phyloP scores from a whole-genome alignment of 37 sponge, comb jelly and placozoan species.

The Chondrilla cf. caribensis region DNA sequence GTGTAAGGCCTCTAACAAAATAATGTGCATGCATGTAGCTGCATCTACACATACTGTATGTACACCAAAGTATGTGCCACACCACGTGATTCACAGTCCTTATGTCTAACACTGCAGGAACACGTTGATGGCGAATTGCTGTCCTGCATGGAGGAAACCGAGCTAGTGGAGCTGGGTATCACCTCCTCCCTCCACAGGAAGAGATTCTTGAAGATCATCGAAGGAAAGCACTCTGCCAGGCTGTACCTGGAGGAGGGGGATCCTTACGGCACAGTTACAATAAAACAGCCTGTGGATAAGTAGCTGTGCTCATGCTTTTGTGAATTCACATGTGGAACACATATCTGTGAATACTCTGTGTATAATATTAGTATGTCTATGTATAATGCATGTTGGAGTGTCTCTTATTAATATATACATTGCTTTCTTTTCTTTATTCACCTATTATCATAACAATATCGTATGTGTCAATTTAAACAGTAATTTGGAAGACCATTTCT shows the following conservation, averaged over 20 bases:
- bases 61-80: too few relatives aligned
- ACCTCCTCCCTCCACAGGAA: slow-evolving; percentile 31
- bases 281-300: too few relatives aligned
- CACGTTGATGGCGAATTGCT: slow-evolving; percentile 58
- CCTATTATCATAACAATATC: too few relatives aligned
- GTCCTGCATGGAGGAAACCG: slow-evolving; percentile 31
- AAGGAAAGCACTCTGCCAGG: background rate
- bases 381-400: background rate
- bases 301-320: background rate
- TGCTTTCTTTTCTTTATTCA: background rate
- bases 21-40: too few relatives aligned
- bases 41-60: too few relatives aligned
- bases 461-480: too few relatives aligned
- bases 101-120: background rate
- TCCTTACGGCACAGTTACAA: background rate
- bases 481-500: too few relatives aligned
- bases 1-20: too few relatives aligned
- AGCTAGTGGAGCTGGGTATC: slow-evolving; percentile 39
- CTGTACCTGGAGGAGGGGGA: background rate
- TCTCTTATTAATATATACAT: background rate
- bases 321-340: background rate
- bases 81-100: too few relatives aligned
- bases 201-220: slow-evolving; percentile 1
- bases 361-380: too few relatives aligned
- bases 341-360: background rate